These are phyloP conservation scores for Drosophila pectinifera DNA, from an alignment of 1,140 invertebrate genomes.

Conservation along the genomic window DNA sequence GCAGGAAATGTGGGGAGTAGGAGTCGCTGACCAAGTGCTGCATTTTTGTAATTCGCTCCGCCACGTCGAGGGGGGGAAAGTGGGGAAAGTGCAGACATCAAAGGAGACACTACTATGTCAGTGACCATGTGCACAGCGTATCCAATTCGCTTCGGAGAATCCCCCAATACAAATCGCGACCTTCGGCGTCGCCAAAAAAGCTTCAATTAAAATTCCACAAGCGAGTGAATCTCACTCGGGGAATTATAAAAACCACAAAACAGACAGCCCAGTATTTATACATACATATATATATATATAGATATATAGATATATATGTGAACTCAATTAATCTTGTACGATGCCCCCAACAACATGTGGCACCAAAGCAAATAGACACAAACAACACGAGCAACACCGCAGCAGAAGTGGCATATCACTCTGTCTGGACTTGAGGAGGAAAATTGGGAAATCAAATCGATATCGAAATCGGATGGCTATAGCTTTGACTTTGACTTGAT, in stretches of 20 bases:
- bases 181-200: conserved; percentile 60
- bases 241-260: conserved; percentile 36
- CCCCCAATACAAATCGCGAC: conserved; percentile 45
- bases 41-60: conserved; percentile 44
- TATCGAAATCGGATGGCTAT: not conserved
- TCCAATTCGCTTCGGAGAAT: conserved; percentile 32
- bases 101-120: conserved; percentile 20
- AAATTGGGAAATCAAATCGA: conserved; percentile 37
- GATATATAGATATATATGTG: conserved; percentile 31
- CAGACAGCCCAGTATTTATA: conserved; percentile 25
- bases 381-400: conserved; percentile 7
- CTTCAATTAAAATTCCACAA: conserved; percentile 76
- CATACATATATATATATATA: conserved; percentile 30
- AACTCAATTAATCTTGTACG: conserved; percentile 60
- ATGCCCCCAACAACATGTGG: conserved; percentile 28
- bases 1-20: conserved; percentile 24
- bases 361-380: conserved; percentile 7
- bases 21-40: conserved; percentile 19
- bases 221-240: conserved; percentile 20
- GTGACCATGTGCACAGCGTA: conserved; percentile 15
- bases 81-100: conserved; percentile 18
- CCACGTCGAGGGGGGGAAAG: not conserved
- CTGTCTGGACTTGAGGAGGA: not conserved
- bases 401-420: conserved; percentile 24
- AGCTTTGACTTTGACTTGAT: not conserved